Evolutionary conservation across 2,113 vertebrate genomes (phyloP).

Genomic region (Bujurquina vittata): DNA sequence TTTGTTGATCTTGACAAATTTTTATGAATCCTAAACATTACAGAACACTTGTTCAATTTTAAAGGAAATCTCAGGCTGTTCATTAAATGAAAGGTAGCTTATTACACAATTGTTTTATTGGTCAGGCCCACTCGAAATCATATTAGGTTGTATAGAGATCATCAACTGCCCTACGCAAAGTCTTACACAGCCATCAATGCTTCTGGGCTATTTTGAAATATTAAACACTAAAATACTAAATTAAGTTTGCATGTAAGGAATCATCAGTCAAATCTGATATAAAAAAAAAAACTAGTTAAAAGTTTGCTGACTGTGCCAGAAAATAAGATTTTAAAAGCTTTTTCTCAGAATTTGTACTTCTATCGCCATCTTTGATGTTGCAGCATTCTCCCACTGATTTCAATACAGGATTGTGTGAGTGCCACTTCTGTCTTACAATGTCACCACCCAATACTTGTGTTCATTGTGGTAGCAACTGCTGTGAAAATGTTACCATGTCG

Average conservation of each 20-base stretch:
- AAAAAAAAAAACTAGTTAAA: background rate
- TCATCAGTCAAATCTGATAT: background rate
- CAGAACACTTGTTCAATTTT: background rate
- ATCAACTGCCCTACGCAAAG: background rate
- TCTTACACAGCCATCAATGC: background rate
- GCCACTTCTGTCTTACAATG: background rate
- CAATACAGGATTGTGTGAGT: too few relatives aligned
- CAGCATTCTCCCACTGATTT: background rate
- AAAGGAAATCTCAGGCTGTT: background rate
- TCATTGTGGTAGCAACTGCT: background rate
- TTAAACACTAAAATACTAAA: background rate
- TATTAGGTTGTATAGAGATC: background rate
- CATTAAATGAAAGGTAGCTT: background rate
- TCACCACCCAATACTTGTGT: background rate
- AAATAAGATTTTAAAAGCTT: background rate
- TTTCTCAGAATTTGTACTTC: too few relatives aligned
- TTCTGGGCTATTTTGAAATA: background rate
- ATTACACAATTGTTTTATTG: background rate
- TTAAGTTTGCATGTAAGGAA: background rate
- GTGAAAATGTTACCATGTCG: slow-evolving; percentile 82
- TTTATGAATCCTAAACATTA: background rate
- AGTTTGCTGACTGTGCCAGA: background rate
- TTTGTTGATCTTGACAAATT: too few relatives aligned
- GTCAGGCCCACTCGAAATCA: background rate
- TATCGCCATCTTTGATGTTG: background rate